These are phyloP conservation scores for Littorina saxatilis DNA, from an alignment of 1,140 invertebrate genomes.

Conservation along the genomic window DNA sequence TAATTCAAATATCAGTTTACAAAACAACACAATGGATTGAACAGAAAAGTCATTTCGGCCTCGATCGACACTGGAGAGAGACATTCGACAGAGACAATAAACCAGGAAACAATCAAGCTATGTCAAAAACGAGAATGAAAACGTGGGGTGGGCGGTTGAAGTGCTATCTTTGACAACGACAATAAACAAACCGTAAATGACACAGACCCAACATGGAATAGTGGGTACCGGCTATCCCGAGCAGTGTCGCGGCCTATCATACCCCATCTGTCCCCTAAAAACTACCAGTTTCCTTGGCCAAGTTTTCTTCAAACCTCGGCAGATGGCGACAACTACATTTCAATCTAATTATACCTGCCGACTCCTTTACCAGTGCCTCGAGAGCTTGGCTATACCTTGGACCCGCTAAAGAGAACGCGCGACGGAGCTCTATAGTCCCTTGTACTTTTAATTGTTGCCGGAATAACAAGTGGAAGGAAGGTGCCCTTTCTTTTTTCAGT, in stretches of 20 bases:
- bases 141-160: too few relatives aligned
- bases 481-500: background rate
- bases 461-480: constrained; percentile 3
- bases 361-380: constrained; percentile 8
- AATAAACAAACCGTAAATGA: too few relatives aligned
- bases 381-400: constrained; percentile 15
- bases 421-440: background rate
- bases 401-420: background rate
- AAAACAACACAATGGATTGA: too few relatives aligned
- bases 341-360: constrained; percentile 29
- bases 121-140: too few relatives aligned
- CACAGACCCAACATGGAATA: too few relatives aligned
- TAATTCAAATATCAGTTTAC: too few relatives aligned
- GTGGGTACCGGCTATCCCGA: too few relatives aligned
- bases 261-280: constrained; percentile 13
- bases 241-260: background rate
- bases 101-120: too few relatives aligned
- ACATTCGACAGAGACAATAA: too few relatives aligned
- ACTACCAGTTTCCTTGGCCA: background rate
- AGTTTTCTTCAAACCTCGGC: constrained; percentile 3
- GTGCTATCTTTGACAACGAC: too few relatives aligned
- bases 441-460: constrained; percentile 25
- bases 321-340: constrained; percentile 21
- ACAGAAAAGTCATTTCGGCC: too few relatives aligned
- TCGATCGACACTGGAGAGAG: too few relatives aligned